Base-by-base conservation (phyloP, 2,888 invertebrate genomes). In the Ctenicera cuprea region DNA sequence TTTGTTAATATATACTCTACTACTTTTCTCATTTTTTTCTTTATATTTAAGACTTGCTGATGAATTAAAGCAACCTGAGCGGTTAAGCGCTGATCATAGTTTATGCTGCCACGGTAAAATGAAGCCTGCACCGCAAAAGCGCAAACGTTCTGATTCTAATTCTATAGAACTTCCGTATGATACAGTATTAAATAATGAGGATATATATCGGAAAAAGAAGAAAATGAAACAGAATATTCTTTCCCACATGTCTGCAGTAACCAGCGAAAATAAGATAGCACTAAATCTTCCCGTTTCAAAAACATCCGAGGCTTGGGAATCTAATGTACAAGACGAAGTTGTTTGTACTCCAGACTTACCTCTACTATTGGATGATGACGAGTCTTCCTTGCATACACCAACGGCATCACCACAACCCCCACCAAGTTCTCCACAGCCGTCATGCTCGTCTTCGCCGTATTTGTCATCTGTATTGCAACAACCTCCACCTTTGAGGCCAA, bases 321-420 rank as follows among this genome's bases (percentile, higher is more conserved):
- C 54, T 22, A 62, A 72, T 26, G 76, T 65, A 9, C 88, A 90
- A 78, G 87, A 88, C 81, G 88, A 88, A 82, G 90, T 92, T 12
- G 91, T 92, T 16, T 92, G 92, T 76, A 92, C 92, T 0, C 92
- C 92, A 0, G 92, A 92, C 83, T 87, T 89, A 16, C 71, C 64
- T 20, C 48, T 67, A 30, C 72, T 77, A 57, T 79, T 80, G 76
- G 74, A 76, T 12, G 77, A 70, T n/a, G 78, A 77, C 14, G 75
- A 75, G 9, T 37, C 68, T 9, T 16, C n/a, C n/a, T n/a, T 50
- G 12, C 20, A 48, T 0, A 9, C 26, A 9, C 8, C 59, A 12
- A 9, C 18, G 3, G 18, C 38, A 1, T 12, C 54, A 3, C 26
- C 63, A 59, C 20, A 26, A 12, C n/a, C 14, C 1, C 33, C 45